phyloP scores from a whole-genome alignment of 2,113 vertebrate genomes.

The Fukomys damarensis region DNA sequence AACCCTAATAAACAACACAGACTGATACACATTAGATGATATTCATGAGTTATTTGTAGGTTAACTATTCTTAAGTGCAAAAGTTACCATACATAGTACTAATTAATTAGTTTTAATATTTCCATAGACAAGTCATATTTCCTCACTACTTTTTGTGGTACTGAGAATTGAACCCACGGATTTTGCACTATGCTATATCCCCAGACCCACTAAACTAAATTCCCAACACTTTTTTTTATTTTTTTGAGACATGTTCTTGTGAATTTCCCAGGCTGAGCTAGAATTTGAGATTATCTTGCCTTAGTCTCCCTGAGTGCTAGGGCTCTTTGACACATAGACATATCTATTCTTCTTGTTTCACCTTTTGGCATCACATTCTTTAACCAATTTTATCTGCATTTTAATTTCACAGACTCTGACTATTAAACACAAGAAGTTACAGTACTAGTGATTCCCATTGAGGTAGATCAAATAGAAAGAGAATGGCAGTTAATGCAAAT shows the following conservation, averaged over 20 bases:
- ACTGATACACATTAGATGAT: not conserved
- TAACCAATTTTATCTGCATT: not conserved
- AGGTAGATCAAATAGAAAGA: not conserved
- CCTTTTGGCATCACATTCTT: not conserved
- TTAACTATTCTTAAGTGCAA: not conserved
- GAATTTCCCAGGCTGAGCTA: not conserved
- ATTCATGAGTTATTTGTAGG: not conserved
- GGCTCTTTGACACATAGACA: not conserved
- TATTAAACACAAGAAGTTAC: not conserved
- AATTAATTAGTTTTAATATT: not conserved
- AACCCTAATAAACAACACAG: not conserved
- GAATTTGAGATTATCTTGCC: not conserved
- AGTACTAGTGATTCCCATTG: not conserved
- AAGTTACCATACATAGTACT: not conserved
- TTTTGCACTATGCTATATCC: not conserved
- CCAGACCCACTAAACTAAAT: not conserved
- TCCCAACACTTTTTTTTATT: not conserved
- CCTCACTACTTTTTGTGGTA: not conserved
- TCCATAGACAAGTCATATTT: not conserved
- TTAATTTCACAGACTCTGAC: not conserved
- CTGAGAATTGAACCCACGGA: not conserved
- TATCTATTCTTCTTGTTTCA: not conserved
- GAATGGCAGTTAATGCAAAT: not conserved
- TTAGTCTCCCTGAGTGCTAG: not conserved
- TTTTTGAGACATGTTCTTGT: not conserved